These are phyloP conservation scores for Pachyrhynchus sulphureomaculatus DNA, from an alignment of 1,140 invertebrate species.

Conservation along the genomic window DNA sequence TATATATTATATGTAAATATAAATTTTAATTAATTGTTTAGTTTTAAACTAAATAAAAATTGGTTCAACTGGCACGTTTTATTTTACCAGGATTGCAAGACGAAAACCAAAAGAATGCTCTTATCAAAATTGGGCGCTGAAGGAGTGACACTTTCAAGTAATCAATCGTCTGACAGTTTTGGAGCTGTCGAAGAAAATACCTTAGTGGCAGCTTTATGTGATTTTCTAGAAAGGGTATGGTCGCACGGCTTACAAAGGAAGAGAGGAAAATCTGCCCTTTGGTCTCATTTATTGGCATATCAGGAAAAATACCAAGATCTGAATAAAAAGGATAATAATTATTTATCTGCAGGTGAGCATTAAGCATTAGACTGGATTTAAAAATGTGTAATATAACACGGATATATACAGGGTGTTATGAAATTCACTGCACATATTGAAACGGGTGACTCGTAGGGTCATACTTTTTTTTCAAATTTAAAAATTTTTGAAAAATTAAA, in stretches of 20 bases:
- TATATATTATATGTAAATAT: no score
- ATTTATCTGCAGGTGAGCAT: conserved; percentile 76
- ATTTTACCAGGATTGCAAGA: conserved; percentile 75
- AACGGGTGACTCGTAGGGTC: no score
- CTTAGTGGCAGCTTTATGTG: conserved; percentile 94
- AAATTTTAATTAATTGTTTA: background rate
- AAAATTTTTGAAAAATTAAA: no score
- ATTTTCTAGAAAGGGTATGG: conserved; percentile 97
- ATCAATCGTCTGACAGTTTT: conserved; percentile 60
- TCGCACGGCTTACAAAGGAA: conserved; percentile 95
- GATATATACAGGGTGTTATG: no score
- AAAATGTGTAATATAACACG: background rate
- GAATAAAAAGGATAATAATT: conserved; percentile 78
- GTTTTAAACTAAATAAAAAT: no score
- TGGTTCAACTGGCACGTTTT: no score
- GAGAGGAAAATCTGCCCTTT: conserved; percentile 92
- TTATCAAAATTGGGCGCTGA: conserved; percentile 98
- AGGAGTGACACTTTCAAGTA: conserved; percentile 71
- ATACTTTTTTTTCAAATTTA: no score
- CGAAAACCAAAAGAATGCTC: conserved; percentile 95
- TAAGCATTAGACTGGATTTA: background rate
- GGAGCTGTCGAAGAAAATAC: conserved; percentile 93
- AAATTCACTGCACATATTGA: no score
- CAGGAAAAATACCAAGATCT: conserved; percentile 82
- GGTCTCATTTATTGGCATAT: conserved; percentile 90